phyloP scores from a whole-genome alignment of 2,888 invertebrate genomes.

The Apoda limacodes region DNA sequence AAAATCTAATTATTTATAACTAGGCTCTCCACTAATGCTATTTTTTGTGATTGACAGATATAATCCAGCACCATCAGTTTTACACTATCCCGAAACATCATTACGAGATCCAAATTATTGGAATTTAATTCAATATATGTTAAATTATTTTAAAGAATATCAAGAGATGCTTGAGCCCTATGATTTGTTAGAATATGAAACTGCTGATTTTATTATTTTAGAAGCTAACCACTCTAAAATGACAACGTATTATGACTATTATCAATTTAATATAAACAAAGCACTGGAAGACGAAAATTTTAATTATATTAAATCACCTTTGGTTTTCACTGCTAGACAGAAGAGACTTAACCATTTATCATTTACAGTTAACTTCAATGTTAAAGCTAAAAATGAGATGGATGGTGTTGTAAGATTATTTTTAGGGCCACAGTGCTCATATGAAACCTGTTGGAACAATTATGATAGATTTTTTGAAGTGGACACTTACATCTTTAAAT shows the following conservation, averaged over 20 bases:
- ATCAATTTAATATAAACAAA: slow-evolving; percentile 36
- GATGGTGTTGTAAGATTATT: slow-evolving; percentile 40
- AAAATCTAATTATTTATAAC: too few species aligned
- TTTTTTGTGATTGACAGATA: slow-evolving; percentile 34
- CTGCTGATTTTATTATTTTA: slow-evolving; percentile 33
- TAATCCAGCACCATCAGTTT: slow-evolving; percentile 47
- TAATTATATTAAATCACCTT: slow-evolving; percentile 19
- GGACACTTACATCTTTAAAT: slow-evolving; percentile 31
- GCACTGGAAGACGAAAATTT: slow-evolving; percentile 25
- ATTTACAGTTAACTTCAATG: slow-evolving; percentile 37
- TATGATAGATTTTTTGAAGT: slow-evolving; percentile 43
- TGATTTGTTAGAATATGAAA: slow-evolving; percentile 35
- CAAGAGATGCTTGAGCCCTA: slow-evolving; percentile 34
- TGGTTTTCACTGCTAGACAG: slow-evolving; percentile 36
- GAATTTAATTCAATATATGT: slow-evolving; percentile 36
- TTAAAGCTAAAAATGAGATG: slow-evolving; percentile 30
- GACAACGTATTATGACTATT: slow-evolving; percentile 43
- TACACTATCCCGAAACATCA: slow-evolving; percentile 53
- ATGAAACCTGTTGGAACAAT: slow-evolving; percentile 33
- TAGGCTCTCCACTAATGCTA: neutral
- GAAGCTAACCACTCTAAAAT: slow-evolving; percentile 33
- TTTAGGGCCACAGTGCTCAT: slow-evolving; percentile 44
- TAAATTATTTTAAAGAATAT: slow-evolving; percentile 44
- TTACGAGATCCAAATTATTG: slow-evolving; percentile 51
- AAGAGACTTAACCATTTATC: slow-evolving; percentile 41